These are phyloP conservation scores for Melanostigma gelatinosum DNA, from an alignment of 2,113 vertebrate genomes.

Conservation along the genomic window DNA sequence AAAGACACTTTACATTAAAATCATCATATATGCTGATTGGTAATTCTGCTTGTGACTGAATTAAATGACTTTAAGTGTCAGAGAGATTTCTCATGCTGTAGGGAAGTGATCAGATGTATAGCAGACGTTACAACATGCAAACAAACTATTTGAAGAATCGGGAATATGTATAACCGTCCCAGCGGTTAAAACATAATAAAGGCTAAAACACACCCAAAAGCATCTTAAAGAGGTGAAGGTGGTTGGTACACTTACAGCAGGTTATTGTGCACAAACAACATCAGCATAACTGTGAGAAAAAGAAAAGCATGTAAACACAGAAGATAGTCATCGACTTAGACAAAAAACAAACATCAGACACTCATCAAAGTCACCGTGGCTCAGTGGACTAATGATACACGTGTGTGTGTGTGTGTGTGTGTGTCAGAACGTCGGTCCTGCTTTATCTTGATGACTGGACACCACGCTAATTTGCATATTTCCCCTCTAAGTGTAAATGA, in stretches of 20 bases:
- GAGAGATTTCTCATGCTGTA: neutral
- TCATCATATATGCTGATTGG: neutral
- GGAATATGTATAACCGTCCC: neutral
- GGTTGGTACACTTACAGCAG: neutral
- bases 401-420: conserved; percentile 6
- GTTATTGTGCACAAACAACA: neutral
- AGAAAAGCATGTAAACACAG: neutral
- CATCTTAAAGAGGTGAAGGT: neutral
- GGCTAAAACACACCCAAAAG: neutral
- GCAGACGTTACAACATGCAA: neutral
- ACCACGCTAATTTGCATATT: conserved; percentile 50
- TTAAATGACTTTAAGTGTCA: neutral
- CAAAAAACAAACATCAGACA: neutral
- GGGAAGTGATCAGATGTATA: neutral
- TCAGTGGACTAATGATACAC: neutral
- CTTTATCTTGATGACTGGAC: conserved; percentile 43
- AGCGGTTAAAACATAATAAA: neutral
- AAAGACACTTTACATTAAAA: too few species aligned
- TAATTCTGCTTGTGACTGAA: neutral
- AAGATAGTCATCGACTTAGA: neutral
- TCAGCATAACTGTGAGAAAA: neutral
- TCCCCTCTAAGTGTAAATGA: conserved; percentile 60
- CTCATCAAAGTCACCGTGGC: neutral
- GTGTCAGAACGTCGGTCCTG: conserved; percentile 37
- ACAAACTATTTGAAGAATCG: neutral